A percentile compares a stretch with the other conserved stretches of the same genome.
Evolutionary conservation across 2,113 vertebrate genomes (phyloP).

Genomic region (Trematomus loennbergii): DNA sequence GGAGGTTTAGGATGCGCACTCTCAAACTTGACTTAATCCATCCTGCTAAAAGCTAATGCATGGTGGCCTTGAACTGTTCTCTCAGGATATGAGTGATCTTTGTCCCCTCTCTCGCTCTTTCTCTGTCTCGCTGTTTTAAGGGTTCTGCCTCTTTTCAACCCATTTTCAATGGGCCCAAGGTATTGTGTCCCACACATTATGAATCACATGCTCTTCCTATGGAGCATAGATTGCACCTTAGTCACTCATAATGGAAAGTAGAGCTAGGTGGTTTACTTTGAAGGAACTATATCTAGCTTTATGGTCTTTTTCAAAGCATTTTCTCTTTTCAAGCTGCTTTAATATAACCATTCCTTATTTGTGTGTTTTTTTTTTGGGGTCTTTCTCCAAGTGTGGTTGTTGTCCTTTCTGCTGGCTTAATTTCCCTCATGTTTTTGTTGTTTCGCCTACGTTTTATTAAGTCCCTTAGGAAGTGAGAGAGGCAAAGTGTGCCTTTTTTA

Average conservation of each 20-base stretch:
- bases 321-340: constrained; percentile 38
- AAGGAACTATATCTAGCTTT: constrained; percentile 63
- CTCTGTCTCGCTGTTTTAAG: constrained; percentile 69
- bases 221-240: constrained; percentile 62
- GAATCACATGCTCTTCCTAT: constrained; percentile 70
- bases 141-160: constrained; percentile 78
- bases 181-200: constrained; percentile 75
- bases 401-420: not conserved
- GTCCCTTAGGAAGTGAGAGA: constrained; percentile 3
- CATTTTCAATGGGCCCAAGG: constrained; percentile 78
- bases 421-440: constrained; percentile 5
- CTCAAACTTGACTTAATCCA: constrained; percentile 88
- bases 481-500: constrained; percentile 50
- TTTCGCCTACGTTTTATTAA: constrained; percentile 9
- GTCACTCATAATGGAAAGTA: constrained; percentile 63
- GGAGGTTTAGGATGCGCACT: constrained; percentile 81
- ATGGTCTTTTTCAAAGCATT: constrained; percentile 29
- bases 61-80: constrained; percentile 82
- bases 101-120: constrained; percentile 67
- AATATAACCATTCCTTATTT: constrained; percentile 16
- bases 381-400: not conserved
- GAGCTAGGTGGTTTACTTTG: constrained; percentile 50
- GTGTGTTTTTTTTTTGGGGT: not conserved
- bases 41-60: constrained; percentile 90
- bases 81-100: constrained; percentile 80